Percentiles rank a stretch among this genome's conserved stretches.
Conservation (phyloP, 2,113 vertebrate species). For the Caloenas nicobarica region DNA sequence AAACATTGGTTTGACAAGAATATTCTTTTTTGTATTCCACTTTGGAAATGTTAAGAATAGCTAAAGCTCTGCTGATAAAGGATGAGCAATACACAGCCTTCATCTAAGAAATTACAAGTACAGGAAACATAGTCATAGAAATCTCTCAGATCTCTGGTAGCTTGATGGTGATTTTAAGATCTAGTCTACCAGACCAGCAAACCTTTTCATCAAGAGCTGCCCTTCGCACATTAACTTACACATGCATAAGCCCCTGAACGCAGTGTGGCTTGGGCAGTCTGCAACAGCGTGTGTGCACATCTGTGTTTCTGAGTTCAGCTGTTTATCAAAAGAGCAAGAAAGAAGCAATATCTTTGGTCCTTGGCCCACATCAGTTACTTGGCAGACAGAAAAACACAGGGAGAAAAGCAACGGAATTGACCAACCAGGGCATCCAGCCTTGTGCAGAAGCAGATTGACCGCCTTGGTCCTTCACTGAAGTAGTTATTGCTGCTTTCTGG, state of each 20-base stretch:
- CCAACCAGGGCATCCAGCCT: accelerated
- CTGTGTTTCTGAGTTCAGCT: neutral
- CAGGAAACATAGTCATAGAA: neutral
- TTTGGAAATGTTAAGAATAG: neutral
- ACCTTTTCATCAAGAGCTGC: neutral
- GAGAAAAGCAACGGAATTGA: neutral
- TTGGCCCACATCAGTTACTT: neutral
- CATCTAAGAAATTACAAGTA: neutral
- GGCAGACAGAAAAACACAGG: neutral
- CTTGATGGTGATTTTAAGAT: neutral
- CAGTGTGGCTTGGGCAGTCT: neutral
- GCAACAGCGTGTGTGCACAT: accelerated
- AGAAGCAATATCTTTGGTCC: neutral
- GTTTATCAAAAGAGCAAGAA: neutral
- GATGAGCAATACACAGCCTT: neutral
- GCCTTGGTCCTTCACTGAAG: neutral
- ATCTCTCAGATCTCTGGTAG: neutral
- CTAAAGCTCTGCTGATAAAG: neutral
- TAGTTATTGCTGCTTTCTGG: neutral
- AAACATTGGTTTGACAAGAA: neutral
- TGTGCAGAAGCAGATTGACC: neutral
- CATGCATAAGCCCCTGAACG: neutral
- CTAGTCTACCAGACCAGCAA: neutral
- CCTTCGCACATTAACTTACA: neutral
- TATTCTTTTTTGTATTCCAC: neutral